Percentiles rank a stretch among this genome's conserved stretches.
Evolutionary conservation across 2,888 invertebrate species (phyloP).

Genomic region (Hybos culiciformis): DNA sequence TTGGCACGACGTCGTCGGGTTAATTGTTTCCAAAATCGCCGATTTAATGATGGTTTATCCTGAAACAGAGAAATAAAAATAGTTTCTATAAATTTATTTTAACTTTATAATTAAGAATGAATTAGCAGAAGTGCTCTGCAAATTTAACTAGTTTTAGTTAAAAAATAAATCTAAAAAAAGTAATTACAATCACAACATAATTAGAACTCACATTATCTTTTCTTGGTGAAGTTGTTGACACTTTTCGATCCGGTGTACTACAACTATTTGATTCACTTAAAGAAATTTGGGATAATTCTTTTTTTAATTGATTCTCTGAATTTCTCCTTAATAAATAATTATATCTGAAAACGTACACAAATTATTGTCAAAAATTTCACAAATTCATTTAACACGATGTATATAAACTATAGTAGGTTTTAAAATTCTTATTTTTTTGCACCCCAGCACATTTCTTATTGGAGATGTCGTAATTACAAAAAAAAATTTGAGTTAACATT

Average conservation of each 20-base stretch:
- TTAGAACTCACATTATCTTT: conserved; percentile 31
- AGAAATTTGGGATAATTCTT: conserved; percentile 30
- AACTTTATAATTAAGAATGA: background rate
- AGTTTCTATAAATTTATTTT: background rate
- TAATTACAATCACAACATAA: background rate
- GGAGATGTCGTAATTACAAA: no score
- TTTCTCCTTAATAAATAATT: conserved; percentile 34
- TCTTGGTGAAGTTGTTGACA: conserved; percentile 28
- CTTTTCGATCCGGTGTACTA: conserved; percentile 22
- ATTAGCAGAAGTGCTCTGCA: background rate
- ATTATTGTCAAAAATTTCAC: background rate
- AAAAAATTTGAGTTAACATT: no score
- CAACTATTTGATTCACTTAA: conserved; percentile 32
- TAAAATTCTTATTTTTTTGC: background rate
- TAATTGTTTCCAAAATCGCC: conserved; percentile 68
- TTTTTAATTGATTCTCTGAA: conserved; percentile 29
- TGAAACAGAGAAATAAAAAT: conserved; percentile 30
- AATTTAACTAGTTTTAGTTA: background rate
- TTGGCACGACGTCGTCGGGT: conserved; percentile 52
- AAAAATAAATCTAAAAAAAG: conserved; percentile 1
- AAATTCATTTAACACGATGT: background rate
- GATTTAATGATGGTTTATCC: conserved; percentile 64
- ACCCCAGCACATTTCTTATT: background rate
- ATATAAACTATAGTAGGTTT: no score
- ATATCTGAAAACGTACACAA: conserved; percentile 20